phyloP scores from a whole-genome alignment of 2,888 invertebrate species.

The Creontiades dilutus region DNA sequence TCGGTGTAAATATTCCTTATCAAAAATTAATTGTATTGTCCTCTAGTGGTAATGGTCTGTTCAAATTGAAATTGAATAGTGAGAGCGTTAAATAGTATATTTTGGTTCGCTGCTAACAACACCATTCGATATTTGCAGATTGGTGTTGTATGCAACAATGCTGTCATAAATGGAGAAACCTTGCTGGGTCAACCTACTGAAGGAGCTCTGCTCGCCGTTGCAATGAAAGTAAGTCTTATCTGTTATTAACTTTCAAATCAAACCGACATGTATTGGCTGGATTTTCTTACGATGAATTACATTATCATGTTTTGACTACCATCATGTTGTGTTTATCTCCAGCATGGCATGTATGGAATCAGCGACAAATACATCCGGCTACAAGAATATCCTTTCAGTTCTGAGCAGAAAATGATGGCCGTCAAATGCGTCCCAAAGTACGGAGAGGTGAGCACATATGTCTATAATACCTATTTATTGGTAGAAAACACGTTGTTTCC shows the following conservation, averaged over 20 bases:
- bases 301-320: no score
- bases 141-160: conserved; percentile 97
- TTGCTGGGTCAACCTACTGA: conserved; percentile 98
- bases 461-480: no score
- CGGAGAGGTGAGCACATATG: conserved; percentile 80
- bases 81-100: no score
- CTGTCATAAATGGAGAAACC: conserved; percentile 90
- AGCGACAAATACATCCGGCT: conserved; percentile 89
- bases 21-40: no score
- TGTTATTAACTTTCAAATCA: not conserved
- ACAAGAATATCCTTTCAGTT: conserved; percentile 97
- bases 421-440: conserved; percentile 93
- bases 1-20: no score
- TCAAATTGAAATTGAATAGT: no score
- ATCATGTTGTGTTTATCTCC: conserved; percentile 73
- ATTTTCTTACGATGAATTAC: no score
- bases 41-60: no score
- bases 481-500: no score
- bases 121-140: conserved; percentile 79
- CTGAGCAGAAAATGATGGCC: conserved; percentile 99
- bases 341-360: conserved; percentile 90
- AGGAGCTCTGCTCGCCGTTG: conserved; percentile 95
- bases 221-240: conserved; percentile 86
- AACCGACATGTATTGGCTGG: no score
- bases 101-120: not conserved